These are phyloP conservation scores for Gymnorhina tibicen DNA, from an alignment of 2,113 vertebrate genomes.

Conservation along the genomic window DNA sequence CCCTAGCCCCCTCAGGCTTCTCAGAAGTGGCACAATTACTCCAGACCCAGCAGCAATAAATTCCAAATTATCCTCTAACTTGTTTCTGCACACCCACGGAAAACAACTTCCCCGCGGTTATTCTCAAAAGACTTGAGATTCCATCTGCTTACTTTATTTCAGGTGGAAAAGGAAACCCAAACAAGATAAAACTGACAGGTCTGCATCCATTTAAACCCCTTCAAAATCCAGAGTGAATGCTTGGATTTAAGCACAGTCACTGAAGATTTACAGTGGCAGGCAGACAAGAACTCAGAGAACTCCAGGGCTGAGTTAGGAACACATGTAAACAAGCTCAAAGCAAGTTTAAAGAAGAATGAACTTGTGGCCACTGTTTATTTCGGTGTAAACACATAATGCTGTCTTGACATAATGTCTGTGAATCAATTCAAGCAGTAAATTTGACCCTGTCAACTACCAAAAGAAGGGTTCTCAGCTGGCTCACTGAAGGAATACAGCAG, in stretches of 20 bases:
- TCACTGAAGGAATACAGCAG: not conserved
- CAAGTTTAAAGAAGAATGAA: not conserved
- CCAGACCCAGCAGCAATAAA: conserved; percentile 30
- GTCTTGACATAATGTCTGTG: not conserved
- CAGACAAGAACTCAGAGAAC: not conserved
- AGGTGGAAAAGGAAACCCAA: not conserved
- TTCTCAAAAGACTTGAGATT: conserved; percentile 8
- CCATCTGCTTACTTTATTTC: conserved; percentile 45
- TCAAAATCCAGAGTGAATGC: not conserved
- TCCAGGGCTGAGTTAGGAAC: not conserved
- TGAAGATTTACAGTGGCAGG: not conserved
- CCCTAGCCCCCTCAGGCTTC: not conserved
- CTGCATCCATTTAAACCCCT: not conserved
- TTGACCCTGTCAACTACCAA: not conserved
- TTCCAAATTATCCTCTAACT: conserved; percentile 32
- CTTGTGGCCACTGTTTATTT: not conserved
- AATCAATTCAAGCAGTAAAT: not conserved
- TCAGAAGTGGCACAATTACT: conserved; percentile 6
- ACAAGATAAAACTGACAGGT: not conserved
- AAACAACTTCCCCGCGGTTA: not conserved
- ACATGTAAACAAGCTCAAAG: not conserved
- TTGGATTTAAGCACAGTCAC: not conserved
- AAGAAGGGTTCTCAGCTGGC: not conserved
- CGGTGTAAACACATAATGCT: not conserved
- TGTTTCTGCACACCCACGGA: conserved; percentile 3